Base-by-base conservation (phyloP, 2,888 invertebrate genomes). In the Ptychoptera contaminata region DNA sequence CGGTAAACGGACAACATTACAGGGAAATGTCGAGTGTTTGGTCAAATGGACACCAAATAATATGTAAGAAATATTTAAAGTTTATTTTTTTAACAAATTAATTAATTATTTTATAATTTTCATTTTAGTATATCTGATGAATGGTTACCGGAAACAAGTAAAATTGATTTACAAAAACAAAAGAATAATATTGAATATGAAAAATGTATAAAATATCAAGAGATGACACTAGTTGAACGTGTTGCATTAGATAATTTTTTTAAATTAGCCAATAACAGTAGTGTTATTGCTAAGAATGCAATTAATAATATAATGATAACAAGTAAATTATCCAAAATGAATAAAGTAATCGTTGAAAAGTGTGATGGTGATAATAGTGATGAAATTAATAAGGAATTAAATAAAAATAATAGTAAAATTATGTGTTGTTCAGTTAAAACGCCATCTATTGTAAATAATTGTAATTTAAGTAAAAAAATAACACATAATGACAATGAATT, bases 21-120 rank as follows among this genome's bases (percentile, higher is more conserved):
- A 75, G 54, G 82, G 83, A 49, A 72, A 69, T 56, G 68, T 71
- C 43, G 81, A 83, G 67, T 77, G 85, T 57, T 73, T 86, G 45
- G 67, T 91, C 50, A 78, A 79, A 38, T 92, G 91, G 85, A 76
- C 77, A 61, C 92, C 92, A 48, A 72, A 73, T 47, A 74, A 87
- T 63, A 79, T 92, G 92, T 92, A 70, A 83, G 87, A 79, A 55
- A n/a, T 16, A 12, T 16, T 11, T 14, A 10, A 12, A 15, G 31
- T 37, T 12, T 38, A 38, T 37, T 45, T 35, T 23, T 32, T 32
- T 32, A 32, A n/a, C 8, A 32, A 11, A n/a, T 32, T 7, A 32
- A 7, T 12, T 32, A 4, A 9, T 32, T 11, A 9, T 32, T 32
- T 46, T 48, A 50, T 52, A 40, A 37, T 44, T 16, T 48, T 47